Conservation (phyloP, 2,888 invertebrate genomes). For the Apoderus coryli region DNA sequence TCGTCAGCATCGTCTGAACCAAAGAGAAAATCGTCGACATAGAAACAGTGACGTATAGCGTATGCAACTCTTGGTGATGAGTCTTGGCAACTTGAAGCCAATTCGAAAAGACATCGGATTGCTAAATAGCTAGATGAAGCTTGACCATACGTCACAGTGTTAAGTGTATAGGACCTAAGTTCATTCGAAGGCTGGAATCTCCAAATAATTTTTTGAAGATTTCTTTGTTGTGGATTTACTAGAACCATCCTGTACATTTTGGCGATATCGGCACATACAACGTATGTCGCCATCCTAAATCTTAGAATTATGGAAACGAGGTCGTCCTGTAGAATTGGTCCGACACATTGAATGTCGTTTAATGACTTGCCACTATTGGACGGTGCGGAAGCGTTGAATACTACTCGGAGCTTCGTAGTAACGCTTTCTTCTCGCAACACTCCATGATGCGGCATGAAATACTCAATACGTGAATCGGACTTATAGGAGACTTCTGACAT, state of each 20-base stretch:
- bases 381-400: background rate
- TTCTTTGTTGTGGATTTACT: background rate
- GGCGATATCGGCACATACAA: background rate
- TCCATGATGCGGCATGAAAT: slow-evolving; percentile 1
- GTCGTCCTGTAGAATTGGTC: background rate
- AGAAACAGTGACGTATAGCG: background rate
- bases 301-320: background rate
- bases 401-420: slow-evolving; percentile 1
- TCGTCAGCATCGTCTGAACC: background rate
- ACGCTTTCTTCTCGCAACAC: background rate
- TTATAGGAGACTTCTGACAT: background rate
- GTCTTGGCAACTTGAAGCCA: background rate
- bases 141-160: slow-evolving; percentile 3
- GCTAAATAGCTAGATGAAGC: background rate
- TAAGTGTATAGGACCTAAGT: background rate
- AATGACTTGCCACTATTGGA: background rate
- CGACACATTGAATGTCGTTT: background rate
- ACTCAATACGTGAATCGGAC: background rate
- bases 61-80: background rate
- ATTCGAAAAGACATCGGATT: background rate
- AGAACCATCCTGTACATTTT: background rate
- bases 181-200: background rate
- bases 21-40: background rate
- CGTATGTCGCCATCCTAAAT: background rate
- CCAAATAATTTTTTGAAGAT: slow-evolving; percentile 1